A percentile compares a stretch with the other conserved stretches of the same genome.
phyloP scores from a whole-genome alignment of 1,140 invertebrate genomes.

The Hydropsyche tenuis region DNA sequence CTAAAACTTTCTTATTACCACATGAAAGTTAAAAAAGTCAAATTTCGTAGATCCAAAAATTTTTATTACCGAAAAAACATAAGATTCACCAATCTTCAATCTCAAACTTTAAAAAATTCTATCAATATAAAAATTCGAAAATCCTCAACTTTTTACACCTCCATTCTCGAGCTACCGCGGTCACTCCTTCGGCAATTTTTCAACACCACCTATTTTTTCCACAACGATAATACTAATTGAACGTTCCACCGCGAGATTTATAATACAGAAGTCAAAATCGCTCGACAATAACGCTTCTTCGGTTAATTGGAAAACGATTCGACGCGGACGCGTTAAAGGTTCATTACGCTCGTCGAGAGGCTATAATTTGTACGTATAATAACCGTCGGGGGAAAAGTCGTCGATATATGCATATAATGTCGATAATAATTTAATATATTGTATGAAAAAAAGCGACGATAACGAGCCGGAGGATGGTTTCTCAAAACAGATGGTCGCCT shows the following conservation, averaged over 20 bases:
- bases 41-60: no score
- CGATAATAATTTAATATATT: not conserved
- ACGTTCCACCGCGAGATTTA: not conserved
- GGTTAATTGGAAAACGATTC: conserved; percentile 5
- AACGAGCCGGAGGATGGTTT: not conserved
- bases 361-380: conserved; percentile 21
- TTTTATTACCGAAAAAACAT: no score
- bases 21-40: no score
- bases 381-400: conserved; percentile 4
- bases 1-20: no score
- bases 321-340: conserved; percentile 22
- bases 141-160: not conserved
- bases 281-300: conserved; percentile 9
- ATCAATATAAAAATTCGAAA: conserved; percentile 14
- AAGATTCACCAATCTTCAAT: not conserved
- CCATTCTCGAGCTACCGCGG: not conserved
- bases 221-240: not conserved
- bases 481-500: conserved; percentile 23
- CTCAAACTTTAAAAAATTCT: no score
- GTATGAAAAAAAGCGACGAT: not conserved
- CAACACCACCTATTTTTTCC: not conserved
- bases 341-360: conserved; percentile 22
- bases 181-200: no score
- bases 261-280: conserved; percentile 16
- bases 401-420: not conserved